Evolutionary conservation across 1,140 invertebrate species (phyloP).

Genomic region (Sitobion miscanthi): DNA sequence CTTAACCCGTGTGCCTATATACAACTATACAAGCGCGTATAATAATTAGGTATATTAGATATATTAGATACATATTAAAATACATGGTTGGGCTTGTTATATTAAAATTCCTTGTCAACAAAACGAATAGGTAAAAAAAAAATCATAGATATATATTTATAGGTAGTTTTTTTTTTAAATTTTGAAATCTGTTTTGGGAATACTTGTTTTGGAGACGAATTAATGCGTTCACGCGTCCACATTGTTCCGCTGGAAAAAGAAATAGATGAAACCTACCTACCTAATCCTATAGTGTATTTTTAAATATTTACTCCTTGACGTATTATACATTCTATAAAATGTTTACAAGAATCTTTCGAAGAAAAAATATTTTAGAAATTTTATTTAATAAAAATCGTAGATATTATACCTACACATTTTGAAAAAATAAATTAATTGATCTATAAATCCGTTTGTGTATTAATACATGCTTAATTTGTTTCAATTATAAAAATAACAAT

Average conservation of each 20-base stretch:
- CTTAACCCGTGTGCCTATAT: background rate
- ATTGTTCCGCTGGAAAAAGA: background rate
- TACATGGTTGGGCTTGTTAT: background rate
- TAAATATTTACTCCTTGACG: background rate
- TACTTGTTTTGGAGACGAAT: background rate
- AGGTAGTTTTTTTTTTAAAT: background rate
- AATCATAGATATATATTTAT: background rate
- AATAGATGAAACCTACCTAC: background rate
- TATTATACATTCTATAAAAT: background rate
- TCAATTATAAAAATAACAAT: background rate
- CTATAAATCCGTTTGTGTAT: background rate
- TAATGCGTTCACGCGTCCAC: background rate
- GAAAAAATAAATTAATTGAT: background rate
- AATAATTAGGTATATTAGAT: background rate
- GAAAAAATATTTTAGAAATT: background rate
- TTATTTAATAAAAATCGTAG: background rate
- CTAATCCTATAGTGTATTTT: background rate
- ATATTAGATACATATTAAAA: background rate
- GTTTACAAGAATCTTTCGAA: background rate
- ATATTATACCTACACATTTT: background rate
- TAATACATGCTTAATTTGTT: background rate
- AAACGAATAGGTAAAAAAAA: background rate
- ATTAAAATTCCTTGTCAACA: conserved; percentile 2
- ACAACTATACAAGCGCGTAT: background rate
- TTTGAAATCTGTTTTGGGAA: background rate